These are phyloP conservation scores for Marasmarcha lunaedactyla DNA, from an alignment of 2,888 invertebrate genomes.

Conservation along the genomic window DNA sequence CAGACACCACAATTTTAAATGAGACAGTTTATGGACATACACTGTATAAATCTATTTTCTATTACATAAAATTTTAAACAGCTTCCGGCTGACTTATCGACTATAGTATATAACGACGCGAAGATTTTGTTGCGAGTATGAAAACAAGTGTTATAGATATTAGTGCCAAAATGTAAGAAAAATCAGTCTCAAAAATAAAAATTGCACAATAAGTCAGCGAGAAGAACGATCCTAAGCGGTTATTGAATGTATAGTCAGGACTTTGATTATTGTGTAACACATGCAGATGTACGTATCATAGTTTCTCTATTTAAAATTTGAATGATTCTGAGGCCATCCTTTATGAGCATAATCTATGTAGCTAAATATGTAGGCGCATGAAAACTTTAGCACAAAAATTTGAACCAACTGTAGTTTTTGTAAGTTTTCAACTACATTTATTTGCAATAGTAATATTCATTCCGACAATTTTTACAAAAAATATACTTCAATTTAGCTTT, in stretches of 20 bases:
- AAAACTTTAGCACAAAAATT: too few relatives aligned
- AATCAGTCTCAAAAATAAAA: conserved; percentile 43
- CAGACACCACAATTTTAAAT: conserved; percentile 68
- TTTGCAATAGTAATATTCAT: too few relatives aligned
- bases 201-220: conserved; percentile 43
- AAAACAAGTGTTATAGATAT: neutral
- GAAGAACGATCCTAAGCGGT: conserved; percentile 39
- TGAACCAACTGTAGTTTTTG: too few relatives aligned
- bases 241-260: conserved; percentile 38
- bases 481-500: too few relatives aligned
- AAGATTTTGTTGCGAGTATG: neutral
- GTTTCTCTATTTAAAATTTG: conserved; percentile 30
- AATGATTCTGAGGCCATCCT: conserved; percentile 32
- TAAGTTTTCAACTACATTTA: too few relatives aligned
- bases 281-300: conserved; percentile 59
- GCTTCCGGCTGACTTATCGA: conserved; percentile 48
- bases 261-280: conserved; percentile 64
- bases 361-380: neutral
- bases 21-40: conserved; percentile 65
- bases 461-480: too few relatives aligned
- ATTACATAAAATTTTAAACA: conserved; percentile 34
- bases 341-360: conserved; percentile 6
- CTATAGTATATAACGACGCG: neutral
- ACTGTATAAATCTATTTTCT: conserved; percentile 48
- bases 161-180: conserved; percentile 19